These are phyloP conservation scores for Pollicipes pollicipes DNA, from an alignment of 1,140 invertebrate species.

Conservation along the genomic window DNA sequence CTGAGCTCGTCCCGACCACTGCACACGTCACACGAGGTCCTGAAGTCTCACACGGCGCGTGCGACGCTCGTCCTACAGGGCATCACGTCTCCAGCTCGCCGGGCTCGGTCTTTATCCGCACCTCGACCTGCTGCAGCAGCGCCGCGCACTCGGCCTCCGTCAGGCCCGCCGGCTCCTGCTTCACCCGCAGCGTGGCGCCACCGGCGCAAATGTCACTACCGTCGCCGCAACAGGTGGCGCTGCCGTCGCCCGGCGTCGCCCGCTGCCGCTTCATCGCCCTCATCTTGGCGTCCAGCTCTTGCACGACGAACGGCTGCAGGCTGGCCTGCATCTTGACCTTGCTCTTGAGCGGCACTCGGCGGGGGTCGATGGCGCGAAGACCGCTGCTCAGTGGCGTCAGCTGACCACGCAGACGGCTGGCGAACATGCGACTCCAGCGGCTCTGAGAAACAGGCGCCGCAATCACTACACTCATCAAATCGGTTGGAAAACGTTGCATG, in stretches of 20 bases:
- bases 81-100: not conserved
- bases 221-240: not conserved
- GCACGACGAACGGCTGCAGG: not conserved
- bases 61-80: not conserved
- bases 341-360: not conserved
- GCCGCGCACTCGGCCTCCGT: not conserved
- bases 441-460: not conserved
- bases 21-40: not conserved
- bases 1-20: no score
- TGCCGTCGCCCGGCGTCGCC: not conserved
- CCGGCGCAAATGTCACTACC: not conserved
- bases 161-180: not conserved
- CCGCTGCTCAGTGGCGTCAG: not conserved
- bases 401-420: not conserved
- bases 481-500: no score
- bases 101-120: not conserved
- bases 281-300: not conserved
- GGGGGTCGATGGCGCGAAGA: not conserved
- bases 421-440: not conserved
- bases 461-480: no score
- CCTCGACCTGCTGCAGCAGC: not conserved
- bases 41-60: not conserved
- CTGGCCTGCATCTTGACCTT: not conserved
- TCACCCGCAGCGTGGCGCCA: not conserved
- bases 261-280: not conserved